phyloP scores from a whole-genome alignment of 2,113 vertebrate genomes.

The Pelecanus crispus region DNA sequence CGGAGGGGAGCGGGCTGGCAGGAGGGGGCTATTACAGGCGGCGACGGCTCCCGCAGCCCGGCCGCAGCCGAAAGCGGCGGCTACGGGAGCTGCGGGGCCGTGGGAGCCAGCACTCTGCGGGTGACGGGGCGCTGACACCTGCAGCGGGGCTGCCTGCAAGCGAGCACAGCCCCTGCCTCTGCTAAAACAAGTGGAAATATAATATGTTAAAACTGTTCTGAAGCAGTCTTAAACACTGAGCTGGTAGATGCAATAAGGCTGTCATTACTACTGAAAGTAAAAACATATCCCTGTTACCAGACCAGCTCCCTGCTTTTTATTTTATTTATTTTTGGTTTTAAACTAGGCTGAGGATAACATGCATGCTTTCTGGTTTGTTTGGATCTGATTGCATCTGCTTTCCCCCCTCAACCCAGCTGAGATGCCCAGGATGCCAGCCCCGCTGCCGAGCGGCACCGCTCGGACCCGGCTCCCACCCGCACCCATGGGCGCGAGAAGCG shows the following conservation, averaged over 20 bases:
- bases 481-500: not conserved
- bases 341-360: not conserved
- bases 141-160: not conserved
- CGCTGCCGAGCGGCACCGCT: not conserved
- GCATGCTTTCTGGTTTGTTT: not conserved
- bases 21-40: not conserved
- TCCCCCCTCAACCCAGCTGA: not conserved
- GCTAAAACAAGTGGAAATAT: too few species aligned
- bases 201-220: not conserved
- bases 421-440: not conserved
- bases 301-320: not conserved
- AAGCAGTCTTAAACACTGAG: not conserved
- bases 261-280: not conserved
- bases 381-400: not conserved
- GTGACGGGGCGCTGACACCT: not conserved
- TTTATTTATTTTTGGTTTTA: not conserved
- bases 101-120: fast-evolving
- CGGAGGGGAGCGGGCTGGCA: fast-evolving
- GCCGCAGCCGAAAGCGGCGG: fast-evolving
- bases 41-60: not conserved
- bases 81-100: not conserved
- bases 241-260: not conserved
- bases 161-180: not conserved
- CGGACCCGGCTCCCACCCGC: not conserved
- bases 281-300: not conserved